These are phyloP conservation scores for Macroglossus sobrinus DNA, from an alignment of 2,113 vertebrate genomes.

Conservation along the genomic window DNA sequence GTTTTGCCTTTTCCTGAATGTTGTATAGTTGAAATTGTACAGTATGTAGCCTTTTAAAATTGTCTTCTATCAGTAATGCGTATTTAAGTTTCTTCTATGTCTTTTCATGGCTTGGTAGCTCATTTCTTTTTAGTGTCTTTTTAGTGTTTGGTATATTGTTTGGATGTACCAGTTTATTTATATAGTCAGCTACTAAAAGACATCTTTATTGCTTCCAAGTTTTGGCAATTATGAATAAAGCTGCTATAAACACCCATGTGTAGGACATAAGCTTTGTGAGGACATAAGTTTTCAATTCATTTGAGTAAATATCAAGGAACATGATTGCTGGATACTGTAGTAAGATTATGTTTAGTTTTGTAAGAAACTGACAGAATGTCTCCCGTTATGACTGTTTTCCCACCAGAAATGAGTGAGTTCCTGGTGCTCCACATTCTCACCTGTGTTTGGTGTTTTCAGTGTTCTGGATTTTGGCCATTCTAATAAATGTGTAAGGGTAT, in stretches of 20 bases:
- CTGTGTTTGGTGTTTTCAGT: neutral
- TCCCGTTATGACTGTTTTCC: neutral
- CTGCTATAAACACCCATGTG: neutral
- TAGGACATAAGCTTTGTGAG: neutral
- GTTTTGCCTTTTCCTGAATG: neutral
- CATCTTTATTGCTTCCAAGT: neutral
- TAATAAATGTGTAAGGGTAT: neutral
- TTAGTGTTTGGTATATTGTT: neutral
- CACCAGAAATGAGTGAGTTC: neutral
- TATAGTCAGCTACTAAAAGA: neutral
- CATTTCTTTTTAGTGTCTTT: neutral
- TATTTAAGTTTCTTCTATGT: neutral
- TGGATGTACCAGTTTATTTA: neutral
- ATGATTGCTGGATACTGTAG: neutral
- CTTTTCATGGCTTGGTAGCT: neutral
- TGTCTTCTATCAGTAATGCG: neutral
- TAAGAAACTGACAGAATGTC: neutral
- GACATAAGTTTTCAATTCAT: neutral
- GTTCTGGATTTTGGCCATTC: neutral
- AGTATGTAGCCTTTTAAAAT: neutral
- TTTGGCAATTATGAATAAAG: neutral
- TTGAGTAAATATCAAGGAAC: neutral
- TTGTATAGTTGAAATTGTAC: neutral
- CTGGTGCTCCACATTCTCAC: neutral
- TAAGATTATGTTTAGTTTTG: neutral